Conservation (phyloP, 2,888 invertebrate species). For the Lathronympha strigana region DNA sequence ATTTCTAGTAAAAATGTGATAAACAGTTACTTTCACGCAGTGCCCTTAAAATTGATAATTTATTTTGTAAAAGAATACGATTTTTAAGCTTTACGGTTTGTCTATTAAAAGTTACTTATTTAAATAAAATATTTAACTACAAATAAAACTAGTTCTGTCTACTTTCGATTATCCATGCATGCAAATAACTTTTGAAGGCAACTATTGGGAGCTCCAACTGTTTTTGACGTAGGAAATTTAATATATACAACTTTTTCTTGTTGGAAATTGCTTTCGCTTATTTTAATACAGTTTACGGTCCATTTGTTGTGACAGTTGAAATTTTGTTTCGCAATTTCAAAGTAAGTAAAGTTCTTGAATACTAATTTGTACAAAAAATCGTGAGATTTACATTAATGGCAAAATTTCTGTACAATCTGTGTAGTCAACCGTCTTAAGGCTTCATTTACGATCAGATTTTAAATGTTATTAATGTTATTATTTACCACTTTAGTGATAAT, state of each 20-base stretch:
- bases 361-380: background rate
- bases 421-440: too few relatives aligned
- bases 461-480: too few relatives aligned
- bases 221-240: conserved; percentile 31
- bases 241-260: conserved; percentile 27
- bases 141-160: conserved; percentile 1
- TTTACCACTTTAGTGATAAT: too few relatives aligned
- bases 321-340: background rate
- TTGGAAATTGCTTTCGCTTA: conserved; percentile 9
- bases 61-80: too few relatives aligned
- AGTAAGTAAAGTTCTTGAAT: background rate
- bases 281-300: background rate
- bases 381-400: background rate
- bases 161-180: background rate
- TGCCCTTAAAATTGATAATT: too few relatives aligned
- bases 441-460: too few relatives aligned
- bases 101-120: background rate
- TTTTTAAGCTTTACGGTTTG: too few relatives aligned
- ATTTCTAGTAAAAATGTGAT: too few relatives aligned
- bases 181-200: conserved; percentile 27
- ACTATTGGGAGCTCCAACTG: conserved; percentile 24
- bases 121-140: background rate
- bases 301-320: conserved; percentile 9
- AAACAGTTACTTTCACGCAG: too few relatives aligned
- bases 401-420: too few relatives aligned